These are phyloP conservation scores for Myocastor coypus DNA, from an alignment of 2,113 vertebrate genomes.

Conservation along the genomic window DNA sequence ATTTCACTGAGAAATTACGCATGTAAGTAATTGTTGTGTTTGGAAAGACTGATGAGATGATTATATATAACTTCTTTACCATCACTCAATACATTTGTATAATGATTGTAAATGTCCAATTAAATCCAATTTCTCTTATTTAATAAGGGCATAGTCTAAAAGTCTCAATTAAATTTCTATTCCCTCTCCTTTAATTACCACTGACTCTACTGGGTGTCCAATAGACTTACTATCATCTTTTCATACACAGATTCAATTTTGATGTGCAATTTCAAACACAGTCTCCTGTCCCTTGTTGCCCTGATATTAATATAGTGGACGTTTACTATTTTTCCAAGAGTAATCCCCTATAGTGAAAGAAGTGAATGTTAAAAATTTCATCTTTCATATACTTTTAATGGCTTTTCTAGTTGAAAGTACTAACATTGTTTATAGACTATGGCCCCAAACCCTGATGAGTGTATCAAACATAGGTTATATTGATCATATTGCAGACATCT, in stretches of 20 bases:
- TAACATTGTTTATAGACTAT: not conserved
- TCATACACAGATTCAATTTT: not conserved
- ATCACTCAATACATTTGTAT: not conserved
- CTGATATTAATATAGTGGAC: not conserved
- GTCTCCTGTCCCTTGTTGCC: accelerated
- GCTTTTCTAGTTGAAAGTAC: not conserved
- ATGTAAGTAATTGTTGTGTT: not conserved
- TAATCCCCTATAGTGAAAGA: not conserved
- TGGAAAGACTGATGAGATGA: not conserved
- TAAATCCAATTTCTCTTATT: not conserved
- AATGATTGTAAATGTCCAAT: not conserved
- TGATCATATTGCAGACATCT: too few relatives aligned
- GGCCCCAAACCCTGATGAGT: not conserved
- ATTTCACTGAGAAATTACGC: not conserved
- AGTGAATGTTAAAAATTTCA: not conserved
- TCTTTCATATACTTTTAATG: not conserved
- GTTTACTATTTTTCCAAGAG: not conserved
- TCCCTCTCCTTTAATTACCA: not conserved
- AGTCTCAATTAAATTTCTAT: not conserved
- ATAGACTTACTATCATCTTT: not conserved
- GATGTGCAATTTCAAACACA: not conserved
- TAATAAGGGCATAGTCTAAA: not conserved
- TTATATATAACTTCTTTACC: not conserved
- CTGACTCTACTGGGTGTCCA: not conserved
- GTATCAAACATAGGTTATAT: not conserved